phyloP scores from a whole-genome alignment of 2,113 vertebrate genomes.

The Craseonycteris thonglongyai region DNA sequence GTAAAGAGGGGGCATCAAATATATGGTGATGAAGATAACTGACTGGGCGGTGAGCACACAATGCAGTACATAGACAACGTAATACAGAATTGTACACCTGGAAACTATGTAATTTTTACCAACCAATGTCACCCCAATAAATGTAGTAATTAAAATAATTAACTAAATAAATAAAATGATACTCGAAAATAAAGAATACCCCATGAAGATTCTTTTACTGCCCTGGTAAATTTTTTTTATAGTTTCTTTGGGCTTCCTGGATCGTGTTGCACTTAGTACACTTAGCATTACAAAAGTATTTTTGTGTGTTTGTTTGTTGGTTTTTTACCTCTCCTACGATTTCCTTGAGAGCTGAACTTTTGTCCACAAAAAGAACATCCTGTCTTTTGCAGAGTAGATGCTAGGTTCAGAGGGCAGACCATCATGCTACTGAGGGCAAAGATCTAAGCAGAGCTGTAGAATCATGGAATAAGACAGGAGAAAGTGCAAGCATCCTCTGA shows the following conservation, averaged over 20 bases:
- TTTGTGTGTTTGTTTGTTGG: neutral
- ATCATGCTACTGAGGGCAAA: neutral
- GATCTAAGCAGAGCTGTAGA: neutral
- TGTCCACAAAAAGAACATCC: neutral
- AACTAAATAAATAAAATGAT: too few species aligned
- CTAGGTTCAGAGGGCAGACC: neutral
- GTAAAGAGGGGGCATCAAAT: too few species aligned
- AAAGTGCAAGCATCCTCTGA: neutral
- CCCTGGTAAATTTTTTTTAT: neutral
- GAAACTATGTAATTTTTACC: too few species aligned
- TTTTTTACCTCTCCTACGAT: neutral
- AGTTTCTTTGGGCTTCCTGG: neutral
- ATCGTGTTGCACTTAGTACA: neutral
- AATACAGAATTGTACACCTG: too few species aligned
- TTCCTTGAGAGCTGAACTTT: slow-evolving; percentile 28
- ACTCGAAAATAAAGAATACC: neutral
- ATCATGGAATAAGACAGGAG: neutral
- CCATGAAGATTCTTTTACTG: neutral
- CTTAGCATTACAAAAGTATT: neutral
- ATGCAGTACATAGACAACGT: too few species aligned
- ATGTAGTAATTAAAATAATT: too few species aligned
- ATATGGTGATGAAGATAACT: too few species aligned
- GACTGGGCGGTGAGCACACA: too few species aligned
- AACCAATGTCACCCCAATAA: too few species aligned
- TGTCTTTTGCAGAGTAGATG: neutral